phyloP scores from a whole-genome alignment of 2,888 invertebrate genomes.

The Oxystoma pomonae region DNA sequence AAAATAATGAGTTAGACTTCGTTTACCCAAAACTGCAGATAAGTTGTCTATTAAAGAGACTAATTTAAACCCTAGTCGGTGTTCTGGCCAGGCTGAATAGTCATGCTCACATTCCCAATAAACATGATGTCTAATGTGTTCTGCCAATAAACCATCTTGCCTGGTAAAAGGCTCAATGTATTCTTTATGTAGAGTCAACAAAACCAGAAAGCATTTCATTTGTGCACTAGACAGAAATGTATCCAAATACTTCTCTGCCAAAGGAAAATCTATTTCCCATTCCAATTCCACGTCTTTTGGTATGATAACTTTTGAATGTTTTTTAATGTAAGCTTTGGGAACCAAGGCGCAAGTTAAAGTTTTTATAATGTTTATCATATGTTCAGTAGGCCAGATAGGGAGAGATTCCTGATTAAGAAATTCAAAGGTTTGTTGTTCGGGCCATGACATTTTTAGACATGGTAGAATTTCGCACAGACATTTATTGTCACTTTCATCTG shows the following conservation, averaged over 20 bases:
- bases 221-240: conserved; percentile 68
- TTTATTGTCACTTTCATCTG: conserved; percentile 39
- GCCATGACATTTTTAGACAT: conserved; percentile 69
- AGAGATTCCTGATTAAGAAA: conserved; percentile 60
- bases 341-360: conserved; percentile 65
- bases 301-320: conserved; percentile 43
- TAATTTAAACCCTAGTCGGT: conserved; percentile 65
- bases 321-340: conserved; percentile 52
- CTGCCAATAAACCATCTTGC: conserved; percentile 61
- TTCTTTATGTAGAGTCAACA: conserved; percentile 65
- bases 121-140: conserved; percentile 69
- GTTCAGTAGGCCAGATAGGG: conserved; percentile 64
- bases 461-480: conserved; percentile 65
- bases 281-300: conserved; percentile 52
- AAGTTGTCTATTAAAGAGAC: conserved; percentile 60
- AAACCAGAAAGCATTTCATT: conserved; percentile 64
- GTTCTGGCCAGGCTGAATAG: conserved; percentile 68
- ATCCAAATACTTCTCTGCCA: conserved; percentile 71
- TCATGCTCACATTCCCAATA: conserved; percentile 69
- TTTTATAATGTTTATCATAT: conserved; percentile 62
- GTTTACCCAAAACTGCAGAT: conserved; percentile 57
- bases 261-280: conserved; percentile 76
- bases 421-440: conserved; percentile 63
- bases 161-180: conserved; percentile 65
- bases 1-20: conserved; percentile 68